These are phyloP conservation scores for Xenopus borealis DNA, from an alignment of 2,113 vertebrate species.

Conservation along the genomic window DNA sequence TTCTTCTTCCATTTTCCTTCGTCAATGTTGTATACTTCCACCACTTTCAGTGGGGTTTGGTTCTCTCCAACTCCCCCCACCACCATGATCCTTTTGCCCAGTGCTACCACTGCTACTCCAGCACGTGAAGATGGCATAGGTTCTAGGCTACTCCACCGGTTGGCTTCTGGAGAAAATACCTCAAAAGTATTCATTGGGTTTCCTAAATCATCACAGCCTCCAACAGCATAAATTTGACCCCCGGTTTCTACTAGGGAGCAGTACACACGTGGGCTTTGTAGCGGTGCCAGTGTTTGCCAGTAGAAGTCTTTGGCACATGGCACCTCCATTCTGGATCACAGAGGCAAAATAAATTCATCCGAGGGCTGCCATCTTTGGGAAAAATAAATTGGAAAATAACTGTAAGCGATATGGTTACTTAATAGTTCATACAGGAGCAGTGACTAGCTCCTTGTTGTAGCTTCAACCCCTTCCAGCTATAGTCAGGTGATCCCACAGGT, in stretches of 20 bases:
- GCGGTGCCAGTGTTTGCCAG: conserved; percentile 85
- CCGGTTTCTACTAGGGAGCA: conserved; percentile 81
- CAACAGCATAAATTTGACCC: conserved; percentile 88
- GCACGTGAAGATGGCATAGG: conserved; percentile 87
- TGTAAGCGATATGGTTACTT: not conserved
- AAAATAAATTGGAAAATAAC: not conserved
- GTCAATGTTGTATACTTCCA: conserved; percentile 90
- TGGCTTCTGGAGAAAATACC: conserved; percentile 86
- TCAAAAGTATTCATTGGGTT: conserved; percentile 79
- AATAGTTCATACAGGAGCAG: too few species aligned
- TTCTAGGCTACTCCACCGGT: conserved; percentile 82
- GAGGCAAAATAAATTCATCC: conserved; percentile 14
- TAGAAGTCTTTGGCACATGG: conserved; percentile 83
- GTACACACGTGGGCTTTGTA: conserved; percentile 86
- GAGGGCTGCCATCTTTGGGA: not conserved
- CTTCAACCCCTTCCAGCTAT: too few species aligned
- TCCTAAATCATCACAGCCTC: conserved; percentile 86
- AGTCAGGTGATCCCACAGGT: too few species aligned
- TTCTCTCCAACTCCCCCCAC: conserved; percentile 86
- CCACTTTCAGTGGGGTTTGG: conserved; percentile 85
- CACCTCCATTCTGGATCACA: conserved; percentile 69
- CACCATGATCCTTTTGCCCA: conserved; percentile 92
- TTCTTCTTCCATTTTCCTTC: conserved; percentile 95
- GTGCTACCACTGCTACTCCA: conserved; percentile 77
- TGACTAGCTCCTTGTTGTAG: too few species aligned